Percentiles rank a stretch among this genome's conserved stretches.
Evolutionary conservation across 1,140 invertebrate species (phyloP).

Genomic region (Paramacrobiotus metropolitanus): DNA sequence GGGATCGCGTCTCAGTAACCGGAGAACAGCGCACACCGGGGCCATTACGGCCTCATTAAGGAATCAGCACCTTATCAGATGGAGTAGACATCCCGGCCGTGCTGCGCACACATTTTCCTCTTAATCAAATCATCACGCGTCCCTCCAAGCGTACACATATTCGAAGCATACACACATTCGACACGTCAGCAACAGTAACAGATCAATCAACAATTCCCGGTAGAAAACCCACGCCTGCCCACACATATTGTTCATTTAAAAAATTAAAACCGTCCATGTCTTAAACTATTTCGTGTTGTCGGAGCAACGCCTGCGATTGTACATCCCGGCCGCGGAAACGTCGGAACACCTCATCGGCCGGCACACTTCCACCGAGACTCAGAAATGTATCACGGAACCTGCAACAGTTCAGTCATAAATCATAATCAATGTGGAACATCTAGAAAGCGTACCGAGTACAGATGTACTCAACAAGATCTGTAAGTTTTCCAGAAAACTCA

Average conservation of each 20-base stretch:
- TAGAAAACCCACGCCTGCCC: no score
- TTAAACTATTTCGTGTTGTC: conserved; percentile 16
- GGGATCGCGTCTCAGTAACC: no score
- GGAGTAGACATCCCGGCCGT: no score
- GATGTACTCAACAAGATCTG: background rate
- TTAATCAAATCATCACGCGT: no score
- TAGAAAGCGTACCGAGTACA: background rate
- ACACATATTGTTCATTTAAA: background rate
- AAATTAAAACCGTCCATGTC: background rate
- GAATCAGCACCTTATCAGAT: no score
- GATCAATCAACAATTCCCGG: no score
- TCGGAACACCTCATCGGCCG: conserved; percentile 58
- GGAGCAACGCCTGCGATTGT: conserved; percentile 49
- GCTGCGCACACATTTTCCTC: no score
- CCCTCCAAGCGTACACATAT: no score
- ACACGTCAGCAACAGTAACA: no score
- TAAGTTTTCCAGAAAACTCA: background rate
- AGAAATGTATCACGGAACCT: conserved; percentile 65
- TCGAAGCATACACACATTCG: no score
- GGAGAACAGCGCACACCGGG: no score
- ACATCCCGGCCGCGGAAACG: conserved; percentile 73
- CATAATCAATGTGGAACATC: background rate
- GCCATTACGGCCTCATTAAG: no score
- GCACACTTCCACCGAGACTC: conserved; percentile 47
- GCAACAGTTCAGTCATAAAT: conserved; percentile 14